Percentiles rank a stretch among this genome's conserved stretches.
Conservation (phyloP, 2,797 vertebrate species). For the Natrix natrix region DNA sequence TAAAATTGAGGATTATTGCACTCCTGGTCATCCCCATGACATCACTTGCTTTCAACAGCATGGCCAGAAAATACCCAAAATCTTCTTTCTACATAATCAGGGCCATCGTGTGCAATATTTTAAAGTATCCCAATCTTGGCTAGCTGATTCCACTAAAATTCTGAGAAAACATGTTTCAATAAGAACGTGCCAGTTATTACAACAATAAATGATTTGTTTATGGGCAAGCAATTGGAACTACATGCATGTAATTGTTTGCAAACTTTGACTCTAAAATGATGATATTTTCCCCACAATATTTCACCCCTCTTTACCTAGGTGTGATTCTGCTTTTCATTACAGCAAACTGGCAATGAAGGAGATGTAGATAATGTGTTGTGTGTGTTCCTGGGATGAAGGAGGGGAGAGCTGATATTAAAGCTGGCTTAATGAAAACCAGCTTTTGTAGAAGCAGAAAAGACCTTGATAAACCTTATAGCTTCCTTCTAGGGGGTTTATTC, state of each 20-base stretch:
- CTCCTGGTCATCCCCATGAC: not conserved
- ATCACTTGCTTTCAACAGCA: not conserved
- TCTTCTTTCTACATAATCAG: not conserved
- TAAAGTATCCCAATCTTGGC: not conserved
- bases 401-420: conserved; percentile 45
- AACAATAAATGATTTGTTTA: conserved; percentile 29
- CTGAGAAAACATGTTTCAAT: not conserved
- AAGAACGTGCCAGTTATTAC: not conserved
- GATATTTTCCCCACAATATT: conserved; percentile 32
- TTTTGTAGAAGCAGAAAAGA: conserved; percentile 42
- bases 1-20: not conserved
- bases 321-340: conserved; percentile 61
- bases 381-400: conserved; percentile 49
- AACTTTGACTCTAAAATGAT: not conserved
- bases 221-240: conserved; percentile 24
- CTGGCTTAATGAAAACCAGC: conserved; percentile 50
- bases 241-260: not conserved
- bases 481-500: conserved; percentile 31
- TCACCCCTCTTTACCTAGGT: conserved; percentile 37
- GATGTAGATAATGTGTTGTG: conserved; percentile 35
- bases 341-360: conserved; percentile 47
- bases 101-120: not conserved
- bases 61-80: not conserved
- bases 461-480: conserved; percentile 53
- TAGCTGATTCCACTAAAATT: not conserved